These are phyloP conservation scores for Dynastes grantii DNA, from an alignment of 2,888 invertebrate genomes.

Conservation along the genomic window DNA sequence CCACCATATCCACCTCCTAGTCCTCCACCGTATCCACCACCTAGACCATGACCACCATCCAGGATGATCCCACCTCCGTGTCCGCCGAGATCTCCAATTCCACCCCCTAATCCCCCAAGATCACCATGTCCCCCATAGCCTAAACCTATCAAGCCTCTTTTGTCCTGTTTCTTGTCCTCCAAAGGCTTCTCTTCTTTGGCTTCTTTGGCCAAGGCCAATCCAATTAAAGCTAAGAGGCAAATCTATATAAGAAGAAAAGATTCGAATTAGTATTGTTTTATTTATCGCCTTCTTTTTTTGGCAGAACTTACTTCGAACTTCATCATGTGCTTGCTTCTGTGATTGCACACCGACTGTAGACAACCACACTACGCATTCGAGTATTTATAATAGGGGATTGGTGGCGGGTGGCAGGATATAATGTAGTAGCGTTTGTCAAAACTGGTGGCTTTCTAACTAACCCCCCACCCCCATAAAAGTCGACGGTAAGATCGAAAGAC, in stretches of 20 bases:
- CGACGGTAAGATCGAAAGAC: not conserved
- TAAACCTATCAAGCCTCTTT: slow-evolving; percentile 64
- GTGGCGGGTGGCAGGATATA: slow-evolving; percentile 50
- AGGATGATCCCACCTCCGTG: slow-evolving; percentile 50
- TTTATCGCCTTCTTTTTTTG: not conserved
- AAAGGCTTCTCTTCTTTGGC: slow-evolving; percentile 38
- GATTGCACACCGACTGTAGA: slow-evolving; percentile 51
- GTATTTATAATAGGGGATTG: slow-evolving; percentile 49
- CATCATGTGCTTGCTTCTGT: slow-evolving; percentile 47
- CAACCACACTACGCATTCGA: slow-evolving; percentile 33
- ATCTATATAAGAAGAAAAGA: slow-evolving; percentile 45
- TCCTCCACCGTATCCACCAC: slow-evolving; percentile 47
- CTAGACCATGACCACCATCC: slow-evolving; percentile 46
- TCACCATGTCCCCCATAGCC: slow-evolving; percentile 60
- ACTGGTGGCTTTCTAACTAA: slow-evolving; percentile 52
- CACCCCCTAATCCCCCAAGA: slow-evolving; percentile 53
- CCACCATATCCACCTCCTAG: slow-evolving; percentile 55
- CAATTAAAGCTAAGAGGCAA: slow-evolving; percentile 51
- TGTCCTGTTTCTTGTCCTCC: slow-evolving; percentile 63
- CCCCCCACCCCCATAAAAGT: slow-evolving; percentile 36
- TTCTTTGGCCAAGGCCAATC: slow-evolving; percentile 50
- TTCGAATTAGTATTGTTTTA: slow-evolving; percentile 2
- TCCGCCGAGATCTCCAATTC: slow-evolving; percentile 41
- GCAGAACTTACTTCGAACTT: slow-evolving; percentile 49
- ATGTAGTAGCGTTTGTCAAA: slow-evolving; percentile 46